Evolutionary conservation across 2,113 vertebrate species (phyloP).

Genomic region (Scolopax mira): DNA sequence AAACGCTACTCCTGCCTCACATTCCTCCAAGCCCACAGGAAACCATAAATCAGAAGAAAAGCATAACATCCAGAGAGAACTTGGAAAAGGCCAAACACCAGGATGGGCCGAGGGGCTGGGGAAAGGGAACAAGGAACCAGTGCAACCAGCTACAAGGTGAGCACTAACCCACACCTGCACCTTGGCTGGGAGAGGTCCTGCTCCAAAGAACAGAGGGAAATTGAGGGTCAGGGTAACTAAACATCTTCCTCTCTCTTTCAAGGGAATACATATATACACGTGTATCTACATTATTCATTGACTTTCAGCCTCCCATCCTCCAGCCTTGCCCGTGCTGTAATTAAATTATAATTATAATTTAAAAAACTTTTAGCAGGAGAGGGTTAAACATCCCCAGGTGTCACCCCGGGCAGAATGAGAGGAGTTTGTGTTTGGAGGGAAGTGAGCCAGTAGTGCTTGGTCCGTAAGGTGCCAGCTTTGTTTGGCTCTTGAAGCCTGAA

Average conservation of each 20-base stretch:
- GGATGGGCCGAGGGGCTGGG: neutral
- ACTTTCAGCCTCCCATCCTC: neutral
- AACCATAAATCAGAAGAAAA: conserved; percentile 44
- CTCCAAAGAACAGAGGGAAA: neutral
- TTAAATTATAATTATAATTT: neutral
- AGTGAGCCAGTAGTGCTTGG: neutral
- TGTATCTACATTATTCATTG: neutral
- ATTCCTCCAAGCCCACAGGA: conserved; percentile 62
- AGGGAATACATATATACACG: neutral
- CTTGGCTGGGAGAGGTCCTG: neutral
- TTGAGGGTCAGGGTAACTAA: neutral
- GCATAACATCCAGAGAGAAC: neutral
- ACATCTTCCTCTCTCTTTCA: neutral
- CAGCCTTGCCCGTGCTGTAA: neutral
- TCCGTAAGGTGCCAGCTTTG: neutral
- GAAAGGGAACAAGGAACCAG: neutral
- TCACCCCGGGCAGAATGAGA: neutral
- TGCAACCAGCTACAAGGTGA: neutral
- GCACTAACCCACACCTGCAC: neutral
- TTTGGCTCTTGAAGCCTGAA: too few relatives aligned
- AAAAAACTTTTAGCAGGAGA: neutral
- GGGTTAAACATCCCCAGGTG: neutral
- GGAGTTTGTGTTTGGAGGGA: neutral
- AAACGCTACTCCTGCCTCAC: conserved; percentile 12
- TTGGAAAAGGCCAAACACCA: neutral